Evolutionary conservation across 2,888 invertebrate species (phyloP), one percentile per base, ranked within the genome.

Genomic region (Machimus rusticus): DNA sequence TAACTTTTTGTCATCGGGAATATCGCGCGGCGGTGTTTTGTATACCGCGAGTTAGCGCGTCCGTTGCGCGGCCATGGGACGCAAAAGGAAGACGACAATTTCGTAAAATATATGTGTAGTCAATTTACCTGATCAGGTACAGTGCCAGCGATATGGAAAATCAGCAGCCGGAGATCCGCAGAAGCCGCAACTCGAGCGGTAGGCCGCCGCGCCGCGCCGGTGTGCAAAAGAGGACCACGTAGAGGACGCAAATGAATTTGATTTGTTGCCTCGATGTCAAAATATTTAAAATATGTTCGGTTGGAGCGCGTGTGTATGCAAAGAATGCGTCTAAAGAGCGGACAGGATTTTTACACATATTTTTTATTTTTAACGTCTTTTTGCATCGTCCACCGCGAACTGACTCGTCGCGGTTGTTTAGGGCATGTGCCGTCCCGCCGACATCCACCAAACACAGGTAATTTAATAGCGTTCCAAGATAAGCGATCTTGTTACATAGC

Each of bases 271-370:
- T 55, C 86, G 87, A 87, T 88, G 88, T 88, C 88, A 88, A 88
- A 88, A 88, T 88, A 88, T 88, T 88, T 87, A 88, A 88, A 88
- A 88, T 88, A 88, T 88, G 88, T 88, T 87, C 86, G 34, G 87
- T 39, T 46, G 16, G 87, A 88, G 86, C 88, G 88, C 86, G 88
- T 88, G 88, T 88, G 88, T 87, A 88, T 88, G 84, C 87, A 84
- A 84, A 85, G 88, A 88, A 88, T 88, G 88, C 86, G 87, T 88
- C 87, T 87, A 88, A 86, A 88, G 87, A 88, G 88, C 78, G 85
- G 85, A 88, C 88, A 87, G 88, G 85, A 88, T 86, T 88, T 87
- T 87, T 87, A 87, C 88, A 88, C 87, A 88, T 81, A 82, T 82
- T 82, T 57, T 82, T 23, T 31, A 23, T 57, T 74, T 31, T 14